Conservation (phyloP, 2,113 vertebrate genomes). For the Larimichthys polyactis region DNA sequence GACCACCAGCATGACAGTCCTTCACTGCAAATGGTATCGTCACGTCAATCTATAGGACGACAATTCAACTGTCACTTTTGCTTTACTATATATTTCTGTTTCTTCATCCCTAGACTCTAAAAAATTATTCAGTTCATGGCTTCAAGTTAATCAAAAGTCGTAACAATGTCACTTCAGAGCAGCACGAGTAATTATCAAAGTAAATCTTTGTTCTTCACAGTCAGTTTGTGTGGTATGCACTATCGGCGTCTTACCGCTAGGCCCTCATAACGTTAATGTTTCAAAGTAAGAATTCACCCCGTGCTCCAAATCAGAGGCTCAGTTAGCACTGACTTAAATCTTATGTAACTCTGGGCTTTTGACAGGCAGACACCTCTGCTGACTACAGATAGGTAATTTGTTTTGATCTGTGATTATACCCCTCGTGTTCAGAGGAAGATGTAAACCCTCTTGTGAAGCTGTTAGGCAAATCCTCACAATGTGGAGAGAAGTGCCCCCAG, state of each 20-base stretch:
- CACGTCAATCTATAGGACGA: slow-evolving; percentile 34
- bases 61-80: slow-evolving; percentile 7
- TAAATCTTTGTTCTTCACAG: slow-evolving; percentile 59
- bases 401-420: slow-evolving; percentile 88
- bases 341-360: slow-evolving; percentile 84
- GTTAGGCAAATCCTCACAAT: slow-evolving; percentile 86
- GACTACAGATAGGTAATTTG: slow-evolving; percentile 86
- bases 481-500: slow-evolving; percentile 81
- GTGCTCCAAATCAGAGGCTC: slow-evolving; percentile 77
- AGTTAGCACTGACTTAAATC: slow-evolving; percentile 82
- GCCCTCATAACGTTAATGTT: slow-evolving; percentile 50
- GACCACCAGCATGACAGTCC: slow-evolving; percentile 37
- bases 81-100: not conserved
- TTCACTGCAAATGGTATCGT: slow-evolving; percentile 35
- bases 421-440: slow-evolving; percentile 84
- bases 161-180: slow-evolving; percentile 51
- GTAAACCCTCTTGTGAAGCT: slow-evolving; percentile 86
- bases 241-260: slow-evolving; percentile 25
- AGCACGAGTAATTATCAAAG: slow-evolving; percentile 64
- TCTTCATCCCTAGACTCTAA: not conserved
- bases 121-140: not conserved
- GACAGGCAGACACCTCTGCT: slow-evolving; percentile 82
- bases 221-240: slow-evolving; percentile 65
- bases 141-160: slow-evolving; percentile 60
- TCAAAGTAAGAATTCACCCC: slow-evolving; percentile 79